Conservation (phyloP, 2,797 vertebrate genomes). For the Mormyrops boulengeri region DNA sequence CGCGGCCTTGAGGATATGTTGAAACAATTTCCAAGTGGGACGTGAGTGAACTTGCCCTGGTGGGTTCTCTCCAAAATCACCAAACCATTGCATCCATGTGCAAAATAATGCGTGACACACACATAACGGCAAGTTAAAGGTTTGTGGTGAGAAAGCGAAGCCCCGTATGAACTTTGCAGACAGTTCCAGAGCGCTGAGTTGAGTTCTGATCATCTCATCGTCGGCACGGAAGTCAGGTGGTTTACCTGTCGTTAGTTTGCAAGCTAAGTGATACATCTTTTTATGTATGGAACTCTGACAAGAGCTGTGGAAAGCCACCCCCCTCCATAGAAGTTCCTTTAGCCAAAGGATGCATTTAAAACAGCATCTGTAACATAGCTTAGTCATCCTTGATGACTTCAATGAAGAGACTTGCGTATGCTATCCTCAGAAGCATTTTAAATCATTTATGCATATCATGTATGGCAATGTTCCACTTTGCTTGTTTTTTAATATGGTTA, state of each 20-base stretch:
- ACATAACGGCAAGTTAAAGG: conserved; percentile 52
- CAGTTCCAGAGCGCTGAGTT: conserved; percentile 56
- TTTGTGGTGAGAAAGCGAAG: conserved; percentile 52
- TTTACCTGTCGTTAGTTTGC: not conserved
- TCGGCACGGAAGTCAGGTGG: conserved; percentile 41
- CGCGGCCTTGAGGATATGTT: conserved; percentile 46
- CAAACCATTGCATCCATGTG: conserved; percentile 50
- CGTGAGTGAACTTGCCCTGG: conserved; percentile 52
- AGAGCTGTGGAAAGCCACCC: conserved; percentile 23
- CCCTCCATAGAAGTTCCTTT: conserved; percentile 34
- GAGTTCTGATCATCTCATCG: conserved; percentile 64
- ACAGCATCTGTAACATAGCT: not conserved
- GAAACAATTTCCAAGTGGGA: conserved; percentile 45
- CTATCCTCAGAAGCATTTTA: not conserved
- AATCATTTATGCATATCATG: not conserved
- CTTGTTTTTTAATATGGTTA: too few species aligned
- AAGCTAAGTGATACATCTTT: not conserved
- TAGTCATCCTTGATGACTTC: not conserved
- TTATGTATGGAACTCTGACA: conserved; percentile 29
- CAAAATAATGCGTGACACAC: conserved; percentile 43
- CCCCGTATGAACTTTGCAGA: conserved; percentile 66
- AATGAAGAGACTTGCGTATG: not conserved
- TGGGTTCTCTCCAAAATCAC: conserved; percentile 49
- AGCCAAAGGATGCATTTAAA: conserved; percentile 31
- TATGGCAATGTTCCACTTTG: too few species aligned